Conservation (phyloP, 1,140 invertebrate genomes). For the Euglossa dilemma region DNA sequence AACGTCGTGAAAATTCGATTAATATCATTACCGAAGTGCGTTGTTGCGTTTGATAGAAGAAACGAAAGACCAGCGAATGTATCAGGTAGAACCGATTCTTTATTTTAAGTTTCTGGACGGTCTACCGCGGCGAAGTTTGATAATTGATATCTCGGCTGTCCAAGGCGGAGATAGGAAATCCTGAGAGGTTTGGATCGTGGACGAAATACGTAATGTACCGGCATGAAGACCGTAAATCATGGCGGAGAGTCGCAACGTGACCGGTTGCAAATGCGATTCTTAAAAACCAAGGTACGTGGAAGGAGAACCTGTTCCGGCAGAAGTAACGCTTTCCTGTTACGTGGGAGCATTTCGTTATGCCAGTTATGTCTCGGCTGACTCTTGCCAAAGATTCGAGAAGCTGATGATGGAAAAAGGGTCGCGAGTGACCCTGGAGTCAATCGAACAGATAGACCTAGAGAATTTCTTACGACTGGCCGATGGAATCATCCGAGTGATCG, state of each 20-base stretch:
- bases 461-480: neutral
- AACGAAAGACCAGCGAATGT: neutral
- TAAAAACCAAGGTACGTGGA: slow-evolving; percentile 9
- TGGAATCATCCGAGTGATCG: neutral
- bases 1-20: neutral
- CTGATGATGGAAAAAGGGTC: neutral
- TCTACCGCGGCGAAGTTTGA: too few relatives aligned
- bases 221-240: neutral
- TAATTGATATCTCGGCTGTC: neutral
- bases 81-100: neutral
- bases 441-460: neutral
- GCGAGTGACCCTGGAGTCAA: neutral
- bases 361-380: neutral
- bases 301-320: slow-evolving; percentile 17
- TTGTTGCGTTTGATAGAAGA: neutral
- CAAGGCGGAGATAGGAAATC: neutral
- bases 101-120: neutral
- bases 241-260: neutral
- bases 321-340: slow-evolving; percentile 31
- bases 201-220: neutral
- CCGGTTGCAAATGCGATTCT: slow-evolving; percentile 18
- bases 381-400: neutral
- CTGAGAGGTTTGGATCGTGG: neutral
- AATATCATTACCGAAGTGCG: neutral
- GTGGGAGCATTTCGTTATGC: slow-evolving; percentile 30